Base-by-base conservation (phyloP, 2,113 vertebrate species). In the Rhinichthys klamathensis region DNA sequence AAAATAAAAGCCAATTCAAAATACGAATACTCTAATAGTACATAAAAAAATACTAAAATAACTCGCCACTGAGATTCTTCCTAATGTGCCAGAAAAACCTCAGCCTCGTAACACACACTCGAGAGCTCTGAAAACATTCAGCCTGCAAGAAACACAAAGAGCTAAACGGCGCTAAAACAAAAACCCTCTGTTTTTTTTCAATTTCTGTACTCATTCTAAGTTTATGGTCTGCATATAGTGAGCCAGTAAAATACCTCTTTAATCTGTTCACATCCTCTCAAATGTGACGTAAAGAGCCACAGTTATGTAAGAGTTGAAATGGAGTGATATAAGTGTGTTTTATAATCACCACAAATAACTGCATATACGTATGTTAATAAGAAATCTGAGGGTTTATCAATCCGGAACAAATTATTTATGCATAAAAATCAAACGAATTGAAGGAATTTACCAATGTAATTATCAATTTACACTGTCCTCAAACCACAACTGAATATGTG, bases 231-330 rank as follows among this genome's bases (percentile, higher is more conserved):
- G 32, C 32, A 9, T 41, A 61, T 11, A 46, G n/a, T 49, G 18
- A 23, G 56, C 25, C 82, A 75, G 70, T 49, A 46, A 30, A 83
- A 30, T 32, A 38, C 8, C 70, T 44, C 35, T 61, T 21, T 44
- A 83, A 83, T 83, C 82, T 75, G 54, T 61, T 32, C 13, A 74
- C 56, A 75, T 75, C 38, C 27, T 63, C 51, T 63, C 35, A 79
- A 27, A 35, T 15, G 56, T 79, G 77, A 44, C n/a, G 23, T 44
- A 46, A 49, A n/a, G 5, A 56, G 38, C 8, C 21, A 6, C 16
- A 5, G 54, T 84, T 75, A 84, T 3, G n/a, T n/a, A 75, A 84
- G 69, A 25, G 41, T 61, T 81, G 60, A 51, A 30, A 49, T 54
- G 10, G 12, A 32, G 32, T 5, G 11, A 21, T 82, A 15, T 32